phyloP scores from a whole-genome alignment of 1,140 invertebrate genomes.

The Calephelis nemesis region DNA sequence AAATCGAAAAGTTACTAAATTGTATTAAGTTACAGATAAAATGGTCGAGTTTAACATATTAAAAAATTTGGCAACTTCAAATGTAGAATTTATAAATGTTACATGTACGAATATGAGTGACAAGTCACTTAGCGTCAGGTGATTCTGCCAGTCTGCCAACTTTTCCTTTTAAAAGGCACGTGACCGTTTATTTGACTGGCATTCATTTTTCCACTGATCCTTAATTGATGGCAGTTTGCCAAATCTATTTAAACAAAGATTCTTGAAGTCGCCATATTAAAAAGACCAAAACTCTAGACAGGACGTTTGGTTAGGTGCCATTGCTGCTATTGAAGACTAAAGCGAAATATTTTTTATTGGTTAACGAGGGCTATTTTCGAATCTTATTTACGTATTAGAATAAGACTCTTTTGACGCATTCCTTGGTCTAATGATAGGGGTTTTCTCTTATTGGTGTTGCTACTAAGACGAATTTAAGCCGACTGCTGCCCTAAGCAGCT shows the following conservation, averaged over 20 bases:
- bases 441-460: too few species aligned
- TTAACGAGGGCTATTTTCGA: neutral
- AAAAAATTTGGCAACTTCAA: neutral
- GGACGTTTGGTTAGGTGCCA: constrained; percentile 15
- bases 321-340: neutral
- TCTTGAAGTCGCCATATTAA: constrained; percentile 11
- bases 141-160: constrained; percentile 4
- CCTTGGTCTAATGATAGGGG: too few species aligned
- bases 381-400: neutral
- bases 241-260: constrained; percentile 23
- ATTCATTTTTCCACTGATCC: constrained; percentile 14
- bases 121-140: constrained; percentile 13
- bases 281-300: neutral
- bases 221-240: constrained; percentile 31
- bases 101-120: constrained; percentile 7
- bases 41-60: too few species aligned
- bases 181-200: neutral
- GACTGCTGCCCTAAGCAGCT: too few species aligned
- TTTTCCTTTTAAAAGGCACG: constrained; percentile 8
- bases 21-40: too few species aligned
- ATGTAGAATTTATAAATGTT: neutral
- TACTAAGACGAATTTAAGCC: too few species aligned
- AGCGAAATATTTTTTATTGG: neutral
- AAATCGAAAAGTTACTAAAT: too few species aligned
- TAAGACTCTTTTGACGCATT: neutral